phyloP scores from a whole-genome alignment of 2,888 invertebrate genomes.

The Chaitophorus viminalis region DNA sequence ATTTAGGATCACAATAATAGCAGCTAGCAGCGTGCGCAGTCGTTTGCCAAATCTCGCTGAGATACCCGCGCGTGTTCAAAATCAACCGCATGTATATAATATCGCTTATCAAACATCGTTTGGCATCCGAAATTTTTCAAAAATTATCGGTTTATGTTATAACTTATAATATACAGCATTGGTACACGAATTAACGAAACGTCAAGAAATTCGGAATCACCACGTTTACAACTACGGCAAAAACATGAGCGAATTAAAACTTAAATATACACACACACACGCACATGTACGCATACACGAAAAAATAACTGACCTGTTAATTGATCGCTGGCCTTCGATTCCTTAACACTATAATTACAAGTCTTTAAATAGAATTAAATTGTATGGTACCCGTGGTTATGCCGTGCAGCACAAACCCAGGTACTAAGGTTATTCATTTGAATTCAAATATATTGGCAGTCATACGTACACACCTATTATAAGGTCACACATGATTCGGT shows the following conservation, averaged over 20 bases:
- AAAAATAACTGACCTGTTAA: background rate
- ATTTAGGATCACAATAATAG: background rate
- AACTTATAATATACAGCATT: no score
- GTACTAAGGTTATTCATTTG: background rate
- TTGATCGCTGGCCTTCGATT: background rate
- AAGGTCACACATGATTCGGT: no score
- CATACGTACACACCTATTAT: background rate
- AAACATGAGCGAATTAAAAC: no score
- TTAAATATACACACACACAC: background rate
- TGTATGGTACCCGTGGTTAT: background rate
- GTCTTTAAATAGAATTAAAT: background rate
- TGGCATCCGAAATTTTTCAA: no score
- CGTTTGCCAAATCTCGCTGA: no score
- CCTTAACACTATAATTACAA: background rate
- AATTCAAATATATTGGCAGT: background rate
- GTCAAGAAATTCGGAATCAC: no score
- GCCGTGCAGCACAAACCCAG: background rate
- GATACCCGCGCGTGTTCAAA: background rate
- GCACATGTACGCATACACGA: background rate
- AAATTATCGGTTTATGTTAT: no score
- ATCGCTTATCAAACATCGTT: no score
- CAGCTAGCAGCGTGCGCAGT: background rate
- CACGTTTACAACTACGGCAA: no score
- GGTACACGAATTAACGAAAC: no score
- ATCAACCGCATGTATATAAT: background rate